These are phyloP conservation scores for Embidobia sp. DNA, from an alignment of 2,888 invertebrate genomes.

Conservation along the genomic window DNA sequence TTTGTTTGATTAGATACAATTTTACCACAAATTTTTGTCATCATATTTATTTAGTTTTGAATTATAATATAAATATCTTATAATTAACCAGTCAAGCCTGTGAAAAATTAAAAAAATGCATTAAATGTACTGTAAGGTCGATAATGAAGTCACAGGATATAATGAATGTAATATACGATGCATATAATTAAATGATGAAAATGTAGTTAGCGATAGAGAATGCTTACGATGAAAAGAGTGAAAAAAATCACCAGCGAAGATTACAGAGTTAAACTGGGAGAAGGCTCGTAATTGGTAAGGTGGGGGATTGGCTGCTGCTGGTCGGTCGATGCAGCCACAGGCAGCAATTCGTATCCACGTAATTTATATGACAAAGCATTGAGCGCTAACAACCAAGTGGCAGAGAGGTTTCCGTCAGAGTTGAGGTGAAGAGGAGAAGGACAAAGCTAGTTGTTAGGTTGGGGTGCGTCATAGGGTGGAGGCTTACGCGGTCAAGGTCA, in stretches of 20 bases:
- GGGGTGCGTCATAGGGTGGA: constrained; percentile 43
- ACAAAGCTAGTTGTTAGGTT: constrained; percentile 30
- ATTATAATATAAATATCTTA: too few species aligned
- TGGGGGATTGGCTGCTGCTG: constrained; percentile 20
- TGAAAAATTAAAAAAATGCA: too few species aligned
- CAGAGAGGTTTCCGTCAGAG: constrained; percentile 39
- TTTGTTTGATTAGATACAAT: too few species aligned
- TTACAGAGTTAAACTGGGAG: constrained; percentile 20
- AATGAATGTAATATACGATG: too few species aligned
- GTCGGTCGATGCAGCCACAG: constrained; percentile 47
- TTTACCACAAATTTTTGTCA: too few species aligned
- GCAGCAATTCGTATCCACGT: constrained; percentile 39
- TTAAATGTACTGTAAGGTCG: too few species aligned
- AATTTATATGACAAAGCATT: constrained; percentile 47
- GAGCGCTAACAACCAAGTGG: constrained; percentile 32
- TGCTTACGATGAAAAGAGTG: neutral
- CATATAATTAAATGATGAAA: too few species aligned
- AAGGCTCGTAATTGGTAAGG: constrained; percentile 10
- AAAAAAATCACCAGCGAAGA: constrained; percentile 10
- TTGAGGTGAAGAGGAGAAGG: constrained; percentile 29
- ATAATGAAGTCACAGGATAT: too few species aligned
- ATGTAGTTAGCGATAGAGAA: too few species aligned
- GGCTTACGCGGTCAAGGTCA: constrained; percentile 48
- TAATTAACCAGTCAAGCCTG: too few species aligned
- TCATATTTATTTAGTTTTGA: too few species aligned